Base-by-base conservation (phyloP, 30 jellyfish, hydroid and myxozoan species). In the Aurelia coerulea region DNA sequence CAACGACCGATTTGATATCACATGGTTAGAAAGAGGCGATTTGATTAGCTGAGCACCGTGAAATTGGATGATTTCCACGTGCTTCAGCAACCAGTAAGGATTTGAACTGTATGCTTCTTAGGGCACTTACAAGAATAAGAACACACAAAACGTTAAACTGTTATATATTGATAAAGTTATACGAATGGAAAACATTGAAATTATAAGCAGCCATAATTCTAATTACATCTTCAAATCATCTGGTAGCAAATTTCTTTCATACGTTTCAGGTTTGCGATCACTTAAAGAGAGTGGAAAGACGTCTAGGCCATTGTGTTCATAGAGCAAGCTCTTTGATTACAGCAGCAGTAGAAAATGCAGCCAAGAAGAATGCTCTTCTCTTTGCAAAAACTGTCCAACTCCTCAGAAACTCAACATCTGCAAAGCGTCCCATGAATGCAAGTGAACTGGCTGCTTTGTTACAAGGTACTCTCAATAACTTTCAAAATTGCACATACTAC, bases 361-460 rank as follows among this genome's bases (percentile, higher is more conserved):
- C 88, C 58, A 13, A 37, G 59, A 60, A 78, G 10, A 33, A 78
- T 23, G 88, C 88, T 10, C 19, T 12, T 10, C 78, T 78, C 17
- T 78, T 78, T 78, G 78, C 67, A 4, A 60, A 62, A 23, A 78
- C 78, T 2, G 41, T 78, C 63, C 50, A 60, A 32, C 49, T 78
- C 33, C 35, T 78, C 46, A 78, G 46, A 33, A 60, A 60, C 15
- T 69, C 74, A 56, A 64, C 88, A 17, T 49, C 31, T 35, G 19
- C 67, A 37, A 78, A 62, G 32, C 68, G 49, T 46, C 78, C 77
- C 5, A 64, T 41, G 52, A 60, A 78, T 64, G 88, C 78, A 78
- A 56, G 66, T 41, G 63, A 78, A 9, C 7, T 78, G 23, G 75
- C 88, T 5, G 58, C 62, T 18, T 41, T 78, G 58, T 58, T 78